Percentiles rank a stretch among this genome's conserved stretches.
Conservation (phyloP, 2,888 invertebrate species). For the Glomeris marginata region DNA sequence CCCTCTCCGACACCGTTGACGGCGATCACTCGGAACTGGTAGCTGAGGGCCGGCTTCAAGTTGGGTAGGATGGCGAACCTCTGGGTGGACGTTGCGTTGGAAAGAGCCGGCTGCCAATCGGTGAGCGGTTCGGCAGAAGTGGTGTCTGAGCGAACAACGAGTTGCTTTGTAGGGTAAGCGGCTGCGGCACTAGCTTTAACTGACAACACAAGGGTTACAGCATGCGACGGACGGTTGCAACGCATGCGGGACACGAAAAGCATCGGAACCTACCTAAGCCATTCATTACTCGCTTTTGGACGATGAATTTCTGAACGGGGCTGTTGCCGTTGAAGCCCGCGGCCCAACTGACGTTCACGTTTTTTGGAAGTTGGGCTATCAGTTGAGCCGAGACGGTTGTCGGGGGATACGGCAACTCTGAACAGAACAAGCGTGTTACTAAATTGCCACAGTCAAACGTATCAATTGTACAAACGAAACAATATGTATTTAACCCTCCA, state of each 20-base stretch:
- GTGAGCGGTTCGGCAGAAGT: constrained; percentile 60
- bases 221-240: background rate
- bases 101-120: constrained; percentile 75
- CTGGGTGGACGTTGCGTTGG: constrained; percentile 64
- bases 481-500: background rate
- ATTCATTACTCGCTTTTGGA: constrained; percentile 79
- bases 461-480: background rate
- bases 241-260: background rate
- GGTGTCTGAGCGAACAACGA: constrained; percentile 41
- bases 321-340: constrained; percentile 96
- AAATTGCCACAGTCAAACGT: background rate
- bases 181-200: no score
- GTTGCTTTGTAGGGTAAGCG: no score
- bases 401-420: constrained; percentile 85
- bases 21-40: constrained; percentile 93
- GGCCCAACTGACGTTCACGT: constrained; percentile 85
- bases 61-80: constrained; percentile 67
- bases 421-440: constrained; percentile 14
- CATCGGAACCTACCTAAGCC: constrained; percentile 57
- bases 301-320: constrained; percentile 77
- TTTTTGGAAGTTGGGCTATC: constrained; percentile 42
- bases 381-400: constrained; percentile 60
- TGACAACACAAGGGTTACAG: no score
- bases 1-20: constrained; percentile 94
- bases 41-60: constrained; percentile 84